These are phyloP conservation scores for Erithacus rubecula DNA, from an alignment of 2,797 vertebrate genomes.

Conservation along the genomic window DNA sequence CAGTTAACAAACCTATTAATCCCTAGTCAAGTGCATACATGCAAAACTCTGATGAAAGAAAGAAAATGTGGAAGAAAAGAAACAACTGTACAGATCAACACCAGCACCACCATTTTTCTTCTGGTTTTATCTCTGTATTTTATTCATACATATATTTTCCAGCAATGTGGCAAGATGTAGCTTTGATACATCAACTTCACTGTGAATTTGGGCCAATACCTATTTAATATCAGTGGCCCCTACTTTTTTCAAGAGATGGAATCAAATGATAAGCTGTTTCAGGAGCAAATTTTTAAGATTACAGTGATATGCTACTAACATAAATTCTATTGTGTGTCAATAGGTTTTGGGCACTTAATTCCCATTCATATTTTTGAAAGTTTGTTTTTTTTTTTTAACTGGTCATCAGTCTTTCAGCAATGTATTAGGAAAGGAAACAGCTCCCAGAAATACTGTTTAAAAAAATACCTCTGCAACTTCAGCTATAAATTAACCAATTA, in stretches of 20 bases:
- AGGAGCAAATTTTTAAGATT: neutral
- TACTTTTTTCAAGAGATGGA: neutral
- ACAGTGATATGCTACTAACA: neutral
- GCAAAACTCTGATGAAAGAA: slow-evolving; percentile 60
- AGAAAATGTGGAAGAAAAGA: slow-evolving; percentile 34
- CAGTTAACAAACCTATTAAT: slow-evolving; percentile 66
- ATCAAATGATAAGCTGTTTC: neutral
- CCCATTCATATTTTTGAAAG: neutral
- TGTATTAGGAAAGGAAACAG: neutral
- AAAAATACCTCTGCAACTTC: neutral
- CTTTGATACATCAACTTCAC: neutral
- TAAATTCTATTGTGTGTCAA: neutral
- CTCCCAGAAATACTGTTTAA: neutral
- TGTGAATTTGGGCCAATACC: neutral
- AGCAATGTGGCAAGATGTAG: neutral
- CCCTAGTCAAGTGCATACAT: slow-evolving; percentile 73
- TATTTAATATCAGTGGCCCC: neutral
- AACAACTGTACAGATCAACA: slow-evolving; percentile 9
- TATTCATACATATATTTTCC: neutral
- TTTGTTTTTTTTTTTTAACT: neutral
- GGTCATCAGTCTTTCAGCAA: neutral
- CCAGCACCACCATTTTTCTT: neutral
- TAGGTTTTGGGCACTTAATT: neutral
- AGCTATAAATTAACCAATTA: slow-evolving; percentile 22
- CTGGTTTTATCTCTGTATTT: neutral